Evolutionary conservation across 2,888 invertebrate species (phyloP), one percentile per base, ranked within the genome.

Genomic region (Stenodera caucasica): DNA sequence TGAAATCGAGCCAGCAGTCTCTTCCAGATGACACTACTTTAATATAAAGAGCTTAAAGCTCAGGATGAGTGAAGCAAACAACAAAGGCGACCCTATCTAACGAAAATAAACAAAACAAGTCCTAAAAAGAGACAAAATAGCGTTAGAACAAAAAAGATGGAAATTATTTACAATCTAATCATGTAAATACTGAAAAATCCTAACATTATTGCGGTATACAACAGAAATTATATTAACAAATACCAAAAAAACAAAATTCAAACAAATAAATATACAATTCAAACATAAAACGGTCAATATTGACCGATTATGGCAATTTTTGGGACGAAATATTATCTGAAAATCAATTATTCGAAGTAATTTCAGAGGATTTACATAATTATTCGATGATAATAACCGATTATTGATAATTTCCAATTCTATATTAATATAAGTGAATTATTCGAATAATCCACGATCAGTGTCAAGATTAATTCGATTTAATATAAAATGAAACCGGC

Each of bases 311-410:
- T n/a, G 12, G 35, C 7, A 35, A 35, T 40, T 40, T 40, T 40
- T 40, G 9, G 11, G 11, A 32, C n/a, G n/a, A 26, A 26, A 3
- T 26, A 26, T 26, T 45, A 45, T 12, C 45, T 45, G 21, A 45
- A 45, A 45, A 9, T 45, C 45, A 45, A 45, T 45, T 45, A 45
- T 18, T 45, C n/a, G n/a, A n/a, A n/a, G n/a, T n/a, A n/a, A n/a
- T n/a, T n/a, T 21, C 45, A 21, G 21, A 11, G 11, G 9, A 21
- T 45, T 45, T 45, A 4, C 45, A 45, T 45, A 45, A 21, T 45
- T 11, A 21, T 4, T 6, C 4, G 18, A 8, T 15, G 26, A 26
- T 26, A 7, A 26, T 26, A 26, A 26, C 7, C 7, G 3, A 26
- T n/a, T n/a, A n/a, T n/a, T n/a, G n/a, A n/a, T n/a, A n/a, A n/a